These are phyloP conservation scores for Agrochola circellaris DNA, from an alignment of 2,888 invertebrate species.

Conservation along the genomic window DNA sequence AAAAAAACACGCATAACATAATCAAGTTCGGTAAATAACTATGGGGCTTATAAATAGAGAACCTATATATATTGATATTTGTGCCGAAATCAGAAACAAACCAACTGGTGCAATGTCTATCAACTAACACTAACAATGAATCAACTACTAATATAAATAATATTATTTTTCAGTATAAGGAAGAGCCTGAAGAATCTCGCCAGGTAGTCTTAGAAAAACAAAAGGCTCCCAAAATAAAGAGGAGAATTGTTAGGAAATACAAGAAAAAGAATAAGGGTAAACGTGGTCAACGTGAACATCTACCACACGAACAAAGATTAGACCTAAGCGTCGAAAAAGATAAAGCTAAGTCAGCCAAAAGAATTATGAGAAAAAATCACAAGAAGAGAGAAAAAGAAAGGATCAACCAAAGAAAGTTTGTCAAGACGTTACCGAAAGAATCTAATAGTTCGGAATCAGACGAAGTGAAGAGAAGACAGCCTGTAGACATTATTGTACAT, in stretches of 20 bases:
- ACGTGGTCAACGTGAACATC: background rate
- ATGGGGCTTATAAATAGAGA: background rate
- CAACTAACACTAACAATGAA: background rate
- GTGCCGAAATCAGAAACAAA: background rate
- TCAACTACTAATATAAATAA: background rate
- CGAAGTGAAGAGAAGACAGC: conserved; percentile 61
- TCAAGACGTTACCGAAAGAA: conserved; percentile 36
- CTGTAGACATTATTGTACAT: conserved; percentile 79
- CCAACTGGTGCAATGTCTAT: background rate
- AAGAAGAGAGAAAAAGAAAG: conserved; percentile 38
- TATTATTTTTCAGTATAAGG: conserved; percentile 25
- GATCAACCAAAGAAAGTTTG: conserved; percentile 35
- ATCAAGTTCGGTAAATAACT: background rate
- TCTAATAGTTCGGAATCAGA: conserved; percentile 46
- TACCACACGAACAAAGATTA: conserved; percentile 7
- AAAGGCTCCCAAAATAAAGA: conserved; percentile 17
- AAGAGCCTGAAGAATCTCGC: background rate
- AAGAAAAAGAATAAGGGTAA: conserved; percentile 27
- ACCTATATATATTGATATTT: too few species aligned
- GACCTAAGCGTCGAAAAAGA: conserved; percentile 13
- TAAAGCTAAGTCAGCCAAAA: conserved; percentile 16
- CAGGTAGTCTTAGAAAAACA: background rate
- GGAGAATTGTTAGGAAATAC: conserved; percentile 21
- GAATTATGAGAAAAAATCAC: conserved; percentile 28
- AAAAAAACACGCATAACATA: background rate